These are phyloP conservation scores for Helogale parvula DNA, from an alignment of 2,113 vertebrate genomes.

Conservation along the genomic window DNA sequence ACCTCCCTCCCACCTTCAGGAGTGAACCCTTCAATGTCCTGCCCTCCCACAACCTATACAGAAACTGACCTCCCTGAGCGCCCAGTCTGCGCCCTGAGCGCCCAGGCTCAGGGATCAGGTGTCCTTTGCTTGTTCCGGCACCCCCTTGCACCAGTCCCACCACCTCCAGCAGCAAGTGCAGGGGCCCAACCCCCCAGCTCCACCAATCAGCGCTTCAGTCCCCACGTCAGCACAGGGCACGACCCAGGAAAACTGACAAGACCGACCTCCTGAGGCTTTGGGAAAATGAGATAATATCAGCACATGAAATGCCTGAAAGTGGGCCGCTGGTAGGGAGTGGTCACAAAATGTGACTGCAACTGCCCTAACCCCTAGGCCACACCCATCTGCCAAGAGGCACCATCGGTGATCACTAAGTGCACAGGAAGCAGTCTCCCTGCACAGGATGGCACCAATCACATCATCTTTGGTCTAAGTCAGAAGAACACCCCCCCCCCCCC, in stretches of 20 bases:
- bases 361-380: background rate
- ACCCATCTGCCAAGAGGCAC: background rate
- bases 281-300: background rate
- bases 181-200: background rate
- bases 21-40: background rate
- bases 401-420: rapidly evolving
- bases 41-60: rapidly evolving
- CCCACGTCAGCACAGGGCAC: background rate
- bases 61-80: background rate
- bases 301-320: background rate
- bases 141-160: background rate
- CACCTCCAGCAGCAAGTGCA: background rate
- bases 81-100: no score
- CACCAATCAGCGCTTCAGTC: background rate
- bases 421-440: background rate
- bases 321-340: background rate
- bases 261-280: background rate
- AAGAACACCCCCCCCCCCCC: background rate
- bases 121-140: rapidly evolving
- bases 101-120: background rate
- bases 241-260: background rate
- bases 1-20: background rate
- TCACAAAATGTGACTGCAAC: rapidly evolving
- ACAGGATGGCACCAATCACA: background rate
- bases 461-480: background rate